Conservation (phyloP, 2,797 vertebrate species). For the Scomberomorus guttatus region DNA sequence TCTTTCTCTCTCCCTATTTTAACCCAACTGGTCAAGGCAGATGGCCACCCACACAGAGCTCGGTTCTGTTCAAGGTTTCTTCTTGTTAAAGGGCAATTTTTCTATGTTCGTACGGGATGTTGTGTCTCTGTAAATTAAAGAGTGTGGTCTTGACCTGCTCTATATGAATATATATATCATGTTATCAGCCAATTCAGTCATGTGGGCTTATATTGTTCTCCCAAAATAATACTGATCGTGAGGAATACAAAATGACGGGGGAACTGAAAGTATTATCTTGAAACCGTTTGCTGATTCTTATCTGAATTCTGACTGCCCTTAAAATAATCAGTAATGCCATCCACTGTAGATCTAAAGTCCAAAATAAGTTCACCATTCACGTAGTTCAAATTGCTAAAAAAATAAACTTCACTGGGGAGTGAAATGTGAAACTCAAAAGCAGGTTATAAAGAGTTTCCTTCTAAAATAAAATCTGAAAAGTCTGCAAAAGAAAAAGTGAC, state of each 20-base stretch:
- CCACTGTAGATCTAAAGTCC: neutral
- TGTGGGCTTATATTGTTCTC: neutral
- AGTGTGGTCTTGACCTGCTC: too few species aligned
- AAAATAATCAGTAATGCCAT: neutral
- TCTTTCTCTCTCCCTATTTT: too few species aligned
- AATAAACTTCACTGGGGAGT: neutral
- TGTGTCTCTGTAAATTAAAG: too few species aligned
- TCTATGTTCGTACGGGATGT: too few species aligned
- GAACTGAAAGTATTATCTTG: neutral
- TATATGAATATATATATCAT: neutral
- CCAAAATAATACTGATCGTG: neutral
- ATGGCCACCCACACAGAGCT: too few species aligned
- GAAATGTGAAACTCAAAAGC: neutral
- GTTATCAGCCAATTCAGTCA: neutral
- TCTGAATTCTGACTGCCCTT: neutral
- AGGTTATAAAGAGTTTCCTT: neutral
- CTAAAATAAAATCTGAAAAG: neutral
- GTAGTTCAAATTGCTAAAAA: neutral
- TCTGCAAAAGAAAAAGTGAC: neutral
- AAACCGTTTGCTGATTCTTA: neutral
- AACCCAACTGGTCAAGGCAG: too few species aligned
- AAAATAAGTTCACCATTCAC: neutral
- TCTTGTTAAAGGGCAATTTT: too few species aligned
- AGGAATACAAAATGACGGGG: conserved; percentile 18
- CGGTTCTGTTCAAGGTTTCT: too few species aligned